phyloP scores from a whole-genome alignment of 2,113 vertebrate genomes.

The Tetrax tetrax region DNA sequence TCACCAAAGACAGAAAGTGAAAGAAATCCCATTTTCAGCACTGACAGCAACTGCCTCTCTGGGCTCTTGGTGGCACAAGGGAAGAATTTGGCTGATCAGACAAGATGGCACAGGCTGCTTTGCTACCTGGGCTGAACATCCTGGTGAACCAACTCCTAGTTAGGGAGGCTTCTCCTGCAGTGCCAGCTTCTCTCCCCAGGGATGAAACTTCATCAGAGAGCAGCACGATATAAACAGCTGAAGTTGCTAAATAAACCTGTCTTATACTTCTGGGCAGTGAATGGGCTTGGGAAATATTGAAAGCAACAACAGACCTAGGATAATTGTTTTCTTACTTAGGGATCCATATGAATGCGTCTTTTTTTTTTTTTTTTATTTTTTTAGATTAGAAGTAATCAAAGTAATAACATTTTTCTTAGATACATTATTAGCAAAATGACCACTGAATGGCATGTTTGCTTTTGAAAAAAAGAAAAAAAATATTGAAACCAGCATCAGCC shows the following conservation, averaged over 20 bases:
- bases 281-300: not conserved
- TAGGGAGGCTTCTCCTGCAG: not conserved
- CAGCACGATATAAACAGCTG: not conserved
- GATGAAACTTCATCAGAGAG: slow-evolving; percentile 9
- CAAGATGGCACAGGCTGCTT: not conserved
- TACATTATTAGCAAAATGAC: not conserved
- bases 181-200: not conserved
- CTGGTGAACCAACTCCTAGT: not conserved
- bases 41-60: not conserved
- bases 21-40: not conserved
- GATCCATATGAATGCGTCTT: not conserved
- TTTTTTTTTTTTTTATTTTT: not conserved
- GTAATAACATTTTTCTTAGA: not conserved
- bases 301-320: not conserved
- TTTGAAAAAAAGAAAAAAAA: not conserved
- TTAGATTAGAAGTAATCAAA: not conserved
- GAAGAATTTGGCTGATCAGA: not conserved
- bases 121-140: not conserved
- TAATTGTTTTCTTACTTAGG: not conserved
- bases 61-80: not conserved
- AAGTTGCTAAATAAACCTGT: slow-evolving; percentile 30
- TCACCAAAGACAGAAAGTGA: not conserved
- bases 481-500: not conserved
- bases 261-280: not conserved
- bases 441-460: not conserved